Evolutionary conservation across 1,140 invertebrate species (phyloP).

Genomic region (Panulirus ornatus): DNA sequence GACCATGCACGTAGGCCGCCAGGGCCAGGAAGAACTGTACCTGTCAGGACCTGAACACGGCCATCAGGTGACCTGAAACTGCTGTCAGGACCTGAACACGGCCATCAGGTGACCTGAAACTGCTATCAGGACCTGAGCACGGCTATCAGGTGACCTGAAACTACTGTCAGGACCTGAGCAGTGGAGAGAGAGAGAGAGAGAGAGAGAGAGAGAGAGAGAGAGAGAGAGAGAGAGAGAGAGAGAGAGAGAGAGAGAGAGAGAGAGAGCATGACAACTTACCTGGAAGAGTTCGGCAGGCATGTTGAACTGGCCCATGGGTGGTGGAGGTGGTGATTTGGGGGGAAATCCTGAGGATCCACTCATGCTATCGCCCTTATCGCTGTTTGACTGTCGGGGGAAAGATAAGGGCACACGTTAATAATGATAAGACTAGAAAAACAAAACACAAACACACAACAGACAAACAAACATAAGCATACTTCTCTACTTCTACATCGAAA

Average conservation of each 20-base stretch:
- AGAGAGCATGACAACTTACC: conserved; percentile 32
- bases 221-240: not conserved
- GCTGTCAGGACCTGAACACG: too few species aligned
- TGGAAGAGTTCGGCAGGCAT: conserved; percentile 75
- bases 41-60: not conserved
- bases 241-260: not conserved
- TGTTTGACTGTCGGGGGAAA: conserved; percentile 42
- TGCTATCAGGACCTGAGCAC: not conserved
- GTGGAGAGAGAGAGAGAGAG: not conserved
- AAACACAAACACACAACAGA: conserved; percentile 10
- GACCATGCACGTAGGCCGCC: too few species aligned
- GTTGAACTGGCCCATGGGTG: conserved; percentile 73
- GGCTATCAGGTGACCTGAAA: too few species aligned
- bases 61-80: not conserved
- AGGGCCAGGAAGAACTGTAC: not conserved
- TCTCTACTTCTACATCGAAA: too few species aligned
- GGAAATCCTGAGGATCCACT: conserved; percentile 51
- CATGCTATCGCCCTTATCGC: conserved; percentile 62
- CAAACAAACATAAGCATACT: not conserved
- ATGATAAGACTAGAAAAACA: too few species aligned
- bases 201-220: conserved; percentile 30
- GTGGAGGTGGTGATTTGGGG: conserved; percentile 28
- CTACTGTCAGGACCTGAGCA: too few species aligned
- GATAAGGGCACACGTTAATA: not conserved
- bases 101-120: too few species aligned